phyloP scores from a whole-genome alignment of 2,797 vertebrate genomes.

The Echiichthys vipera region DNA sequence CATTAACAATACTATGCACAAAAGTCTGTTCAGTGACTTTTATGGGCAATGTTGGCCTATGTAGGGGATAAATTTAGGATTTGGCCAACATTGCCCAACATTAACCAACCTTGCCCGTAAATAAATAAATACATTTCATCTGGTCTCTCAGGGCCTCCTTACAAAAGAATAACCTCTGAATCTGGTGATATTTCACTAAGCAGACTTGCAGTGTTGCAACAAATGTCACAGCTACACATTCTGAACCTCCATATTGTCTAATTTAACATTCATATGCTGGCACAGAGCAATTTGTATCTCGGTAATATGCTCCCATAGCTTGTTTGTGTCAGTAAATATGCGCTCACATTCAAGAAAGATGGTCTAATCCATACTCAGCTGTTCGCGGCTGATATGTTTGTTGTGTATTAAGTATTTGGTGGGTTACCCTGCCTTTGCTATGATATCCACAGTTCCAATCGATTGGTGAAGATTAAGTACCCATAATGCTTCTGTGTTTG shows the following conservation, averaged over 20 bases:
- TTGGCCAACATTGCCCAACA: too few species aligned
- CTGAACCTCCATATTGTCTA: constrained; percentile 45
- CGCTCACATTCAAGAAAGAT: constrained; percentile 72
- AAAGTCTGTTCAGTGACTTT: too few species aligned
- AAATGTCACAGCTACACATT: constrained; percentile 42
- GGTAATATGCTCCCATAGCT: constrained; percentile 52
- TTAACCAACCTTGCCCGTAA: too few species aligned
- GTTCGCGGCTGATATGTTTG: constrained; percentile 76
- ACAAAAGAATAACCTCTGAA: constrained; percentile 25
- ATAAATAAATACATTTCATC: too few species aligned
- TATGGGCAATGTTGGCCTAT: too few species aligned
- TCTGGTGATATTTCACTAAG: constrained; percentile 4
- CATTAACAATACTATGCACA: too few species aligned
- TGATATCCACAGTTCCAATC: constrained; percentile 78
- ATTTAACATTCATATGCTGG: constrained; percentile 68
- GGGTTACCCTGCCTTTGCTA: constrained; percentile 61
- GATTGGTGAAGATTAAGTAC: constrained; percentile 79
- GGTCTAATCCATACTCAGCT: constrained; percentile 75
- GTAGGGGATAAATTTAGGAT: too few species aligned
- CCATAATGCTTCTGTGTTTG: constrained; percentile 79
- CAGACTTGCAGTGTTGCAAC: constrained; percentile 16
- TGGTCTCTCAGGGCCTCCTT: too few species aligned
- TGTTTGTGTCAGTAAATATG: constrained; percentile 77
- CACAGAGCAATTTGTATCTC: constrained; percentile 51
- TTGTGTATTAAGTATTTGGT: constrained; percentile 73